Conservation (phyloP, 2,888 invertebrate genomes). For the Euplexia lucipara region DNA sequence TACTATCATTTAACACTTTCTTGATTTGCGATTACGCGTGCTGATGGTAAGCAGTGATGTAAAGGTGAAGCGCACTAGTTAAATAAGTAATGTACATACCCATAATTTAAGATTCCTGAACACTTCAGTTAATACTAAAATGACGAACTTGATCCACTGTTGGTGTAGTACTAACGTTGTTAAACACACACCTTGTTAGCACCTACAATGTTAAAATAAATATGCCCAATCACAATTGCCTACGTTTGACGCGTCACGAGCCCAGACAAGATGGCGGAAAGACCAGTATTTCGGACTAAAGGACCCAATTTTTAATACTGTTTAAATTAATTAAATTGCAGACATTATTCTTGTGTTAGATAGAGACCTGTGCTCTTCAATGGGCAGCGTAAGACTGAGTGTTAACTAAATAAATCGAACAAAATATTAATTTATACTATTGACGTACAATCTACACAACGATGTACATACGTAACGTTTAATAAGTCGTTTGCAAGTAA, state of each 20-base stretch:
- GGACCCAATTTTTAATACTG: too few relatives aligned
- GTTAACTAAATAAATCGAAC: neutral
- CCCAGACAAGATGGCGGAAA: neutral
- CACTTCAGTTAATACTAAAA: too few relatives aligned
- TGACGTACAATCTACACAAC: neutral
- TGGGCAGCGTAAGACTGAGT: slow-evolving; percentile 1
- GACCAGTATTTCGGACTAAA: too few relatives aligned
- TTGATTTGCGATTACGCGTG: too few relatives aligned
- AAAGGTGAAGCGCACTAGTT: too few relatives aligned
- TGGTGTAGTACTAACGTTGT: too few relatives aligned
- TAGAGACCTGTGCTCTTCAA: neutral
- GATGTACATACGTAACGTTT: neutral
- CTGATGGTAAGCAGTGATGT: too few relatives aligned
- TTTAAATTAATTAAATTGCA: neutral
- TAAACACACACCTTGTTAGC: neutral
- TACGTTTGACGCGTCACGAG: neutral
- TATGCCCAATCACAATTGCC: neutral
- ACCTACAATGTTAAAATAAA: neutral
- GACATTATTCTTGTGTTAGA: neutral
- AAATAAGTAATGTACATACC: too few relatives aligned
- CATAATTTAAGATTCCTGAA: too few relatives aligned
- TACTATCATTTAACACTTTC: too few relatives aligned
- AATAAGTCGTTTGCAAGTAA: neutral
- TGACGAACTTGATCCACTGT: neutral
- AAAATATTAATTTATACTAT: neutral